Conservation (phyloP, 1,140 invertebrate species). For the Cotesia glomerata region DNA sequence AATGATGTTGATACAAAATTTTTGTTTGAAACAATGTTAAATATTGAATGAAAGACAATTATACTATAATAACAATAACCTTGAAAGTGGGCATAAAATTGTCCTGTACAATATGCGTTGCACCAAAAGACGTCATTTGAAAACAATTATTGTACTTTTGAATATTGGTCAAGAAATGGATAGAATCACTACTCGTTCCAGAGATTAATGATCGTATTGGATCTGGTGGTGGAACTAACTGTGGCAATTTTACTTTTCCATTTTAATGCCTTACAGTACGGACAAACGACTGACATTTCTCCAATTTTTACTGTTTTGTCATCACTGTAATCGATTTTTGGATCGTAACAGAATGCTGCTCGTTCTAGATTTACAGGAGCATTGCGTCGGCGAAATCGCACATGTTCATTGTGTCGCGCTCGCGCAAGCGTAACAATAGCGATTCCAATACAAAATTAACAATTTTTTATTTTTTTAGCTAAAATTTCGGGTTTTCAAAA, state of each 20-base stretch:
- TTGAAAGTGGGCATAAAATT: slow-evolving; percentile 40
- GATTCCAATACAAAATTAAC: too few relatives aligned
- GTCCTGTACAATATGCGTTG: slow-evolving; percentile 29
- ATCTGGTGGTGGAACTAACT: slow-evolving; percentile 38
- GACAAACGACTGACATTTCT: slow-evolving; percentile 46
- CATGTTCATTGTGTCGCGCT: background rate
- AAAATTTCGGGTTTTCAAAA: too few relatives aligned
- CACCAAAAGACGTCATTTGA: slow-evolving; percentile 42
- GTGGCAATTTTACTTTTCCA: slow-evolving; percentile 51
- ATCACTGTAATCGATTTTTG: slow-evolving; percentile 48
- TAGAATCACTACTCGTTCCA: slow-evolving; percentile 50
- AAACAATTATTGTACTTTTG: slow-evolving; percentile 40
- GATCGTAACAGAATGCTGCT: slow-evolving; percentile 53
- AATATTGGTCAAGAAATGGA: slow-evolving; percentile 43
- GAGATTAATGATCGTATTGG: slow-evolving; percentile 46
- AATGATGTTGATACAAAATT: too few relatives aligned
- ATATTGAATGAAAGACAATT: background rate
- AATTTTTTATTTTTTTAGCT: too few relatives aligned
- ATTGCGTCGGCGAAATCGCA: slow-evolving; percentile 1
- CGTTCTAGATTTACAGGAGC: slow-evolving; percentile 4
- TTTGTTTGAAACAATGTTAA: too few relatives aligned
- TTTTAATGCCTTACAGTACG: slow-evolving; percentile 54
- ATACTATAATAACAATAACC: background rate
- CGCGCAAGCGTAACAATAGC: too few relatives aligned
- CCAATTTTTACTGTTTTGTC: slow-evolving; percentile 46